phyloP scores from a whole-genome alignment of 2,113 vertebrate species.

The Microtus ochrogaster region DNA sequence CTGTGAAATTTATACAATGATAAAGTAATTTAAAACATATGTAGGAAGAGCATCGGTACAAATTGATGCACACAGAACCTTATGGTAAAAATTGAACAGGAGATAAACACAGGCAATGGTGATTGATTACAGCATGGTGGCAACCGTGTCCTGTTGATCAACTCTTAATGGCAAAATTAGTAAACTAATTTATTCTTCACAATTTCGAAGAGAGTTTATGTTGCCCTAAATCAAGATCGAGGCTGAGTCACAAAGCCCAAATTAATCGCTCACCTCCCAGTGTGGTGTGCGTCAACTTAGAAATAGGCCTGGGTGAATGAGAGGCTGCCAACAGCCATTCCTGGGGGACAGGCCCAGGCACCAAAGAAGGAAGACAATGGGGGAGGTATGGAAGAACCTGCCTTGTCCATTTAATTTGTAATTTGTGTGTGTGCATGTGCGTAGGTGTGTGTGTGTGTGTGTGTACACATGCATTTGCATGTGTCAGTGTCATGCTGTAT shows the following conservation, averaged over 20 bases:
- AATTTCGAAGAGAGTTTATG: constrained; percentile 82
- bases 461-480: too few species aligned
- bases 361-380: not conserved
- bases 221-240: constrained; percentile 84
- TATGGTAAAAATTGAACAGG: constrained; percentile 79
- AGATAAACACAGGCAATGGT: constrained; percentile 86
- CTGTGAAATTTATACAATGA: constrained; percentile 85
- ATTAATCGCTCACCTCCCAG: constrained; percentile 82
- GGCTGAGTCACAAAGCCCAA: constrained; percentile 75
- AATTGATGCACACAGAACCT: constrained; percentile 82
- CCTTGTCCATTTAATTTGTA: not conserved
- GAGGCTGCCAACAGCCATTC: not conserved
- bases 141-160: constrained; percentile 82
- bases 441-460: not conserved
- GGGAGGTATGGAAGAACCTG: not conserved
- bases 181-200: constrained; percentile 85
- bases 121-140: constrained; percentile 84
- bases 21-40: constrained; percentile 87
- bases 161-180: constrained; percentile 88
- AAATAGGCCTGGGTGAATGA: constrained; percentile 1
- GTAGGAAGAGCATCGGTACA: constrained; percentile 74
- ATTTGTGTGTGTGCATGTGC: not conserved
- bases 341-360: rapidly evolving
- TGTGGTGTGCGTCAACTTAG: constrained; percentile 8
- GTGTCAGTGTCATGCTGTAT: not conserved